phyloP scores from a whole-genome alignment of 2,888 invertebrate species.

The Aplocera efformata region DNA sequence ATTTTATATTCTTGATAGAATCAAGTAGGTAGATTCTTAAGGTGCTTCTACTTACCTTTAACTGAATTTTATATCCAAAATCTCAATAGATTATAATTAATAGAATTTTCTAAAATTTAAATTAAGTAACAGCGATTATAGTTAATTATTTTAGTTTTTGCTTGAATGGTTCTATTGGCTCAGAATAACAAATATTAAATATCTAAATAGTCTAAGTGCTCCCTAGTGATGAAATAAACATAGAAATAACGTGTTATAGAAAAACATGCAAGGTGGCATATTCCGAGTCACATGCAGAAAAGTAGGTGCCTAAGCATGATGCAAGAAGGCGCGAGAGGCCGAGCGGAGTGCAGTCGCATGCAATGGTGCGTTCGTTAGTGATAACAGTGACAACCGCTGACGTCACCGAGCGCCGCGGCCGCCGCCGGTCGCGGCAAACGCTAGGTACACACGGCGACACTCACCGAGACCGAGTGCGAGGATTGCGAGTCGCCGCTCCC shows the following conservation, averaged over 20 bases:
- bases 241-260: background rate
- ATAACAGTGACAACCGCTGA: slow-evolving; percentile 58
- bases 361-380: slow-evolving; percentile 35
- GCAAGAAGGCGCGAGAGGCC: slow-evolving; percentile 52
- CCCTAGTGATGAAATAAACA: no score
- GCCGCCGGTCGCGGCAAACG: slow-evolving; percentile 41
- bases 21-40: no score
- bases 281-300: slow-evolving; percentile 25
- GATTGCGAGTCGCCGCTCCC: slow-evolving; percentile 74
- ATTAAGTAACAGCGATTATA: no score
- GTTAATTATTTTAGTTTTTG: no score
- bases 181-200: no score
- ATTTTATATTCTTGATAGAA: no score
- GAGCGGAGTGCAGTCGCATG: slow-evolving; percentile 38
- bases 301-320: slow-evolving; percentile 40
- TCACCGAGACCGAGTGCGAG: slow-evolving; percentile 69
- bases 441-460: slow-evolving; percentile 39
- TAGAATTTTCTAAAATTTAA: no score
- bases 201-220: no score
- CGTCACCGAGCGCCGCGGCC: slow-evolving; percentile 44
- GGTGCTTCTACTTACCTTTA: no score
- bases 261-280: slow-evolving; percentile 10
- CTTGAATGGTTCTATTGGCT: no score
- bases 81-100: no score
- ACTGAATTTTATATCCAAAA: no score